Evolutionary conservation across 1,140 invertebrate genomes (phyloP), one percentile per base, ranked within the genome.

Genomic region (Cyphomyrmex costatus): DNA sequence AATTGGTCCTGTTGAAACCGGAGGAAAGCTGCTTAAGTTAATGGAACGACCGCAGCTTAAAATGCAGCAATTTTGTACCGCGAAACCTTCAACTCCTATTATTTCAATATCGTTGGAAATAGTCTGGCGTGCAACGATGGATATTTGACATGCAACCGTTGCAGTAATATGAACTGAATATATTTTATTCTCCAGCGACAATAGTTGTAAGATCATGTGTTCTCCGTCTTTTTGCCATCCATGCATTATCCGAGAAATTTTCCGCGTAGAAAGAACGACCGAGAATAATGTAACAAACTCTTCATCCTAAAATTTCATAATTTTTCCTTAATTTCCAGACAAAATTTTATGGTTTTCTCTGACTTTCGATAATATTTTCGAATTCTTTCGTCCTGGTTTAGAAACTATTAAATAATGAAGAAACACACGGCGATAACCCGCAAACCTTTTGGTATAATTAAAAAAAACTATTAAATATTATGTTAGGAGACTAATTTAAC

Each of bases 21-120:
- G 14, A 30, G 46, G 24, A 6, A 30, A 51, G 27, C 49, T 49
- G 46, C 19, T 51, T 53, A 30, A 2, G 24, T 27, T 30, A 30
- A 51, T 51, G 70, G 61, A 46, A 46, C 27, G 46, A 33, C 19
- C 1, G 53, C n/a, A 19, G 74, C 36, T 77, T 63, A 63, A 77
- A 77, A 46, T 46, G 36, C 16, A 42, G 24, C 36, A 63, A 74
- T 63, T 77, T 42, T 10, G 58, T 27, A 46, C 6, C 30, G 53
- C 33, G 33, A 74, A 74, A 61, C 58, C 58, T 61, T 77, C 74
- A 24, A 46, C 36, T 42, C 56, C 24, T 42, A 77, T 77, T 63
- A 77, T 61, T 63, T 77, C 24, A n/a, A 77, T 77, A 63, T 6
- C 36, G 24, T 42, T 60, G 30, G 33, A 61, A 77, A 61, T 58